A percentile compares a stretch with the other conserved stretches of the same genome.
Evolutionary conservation across 2,113 vertebrate species (phyloP).

Genomic region (Uria aalge): DNA sequence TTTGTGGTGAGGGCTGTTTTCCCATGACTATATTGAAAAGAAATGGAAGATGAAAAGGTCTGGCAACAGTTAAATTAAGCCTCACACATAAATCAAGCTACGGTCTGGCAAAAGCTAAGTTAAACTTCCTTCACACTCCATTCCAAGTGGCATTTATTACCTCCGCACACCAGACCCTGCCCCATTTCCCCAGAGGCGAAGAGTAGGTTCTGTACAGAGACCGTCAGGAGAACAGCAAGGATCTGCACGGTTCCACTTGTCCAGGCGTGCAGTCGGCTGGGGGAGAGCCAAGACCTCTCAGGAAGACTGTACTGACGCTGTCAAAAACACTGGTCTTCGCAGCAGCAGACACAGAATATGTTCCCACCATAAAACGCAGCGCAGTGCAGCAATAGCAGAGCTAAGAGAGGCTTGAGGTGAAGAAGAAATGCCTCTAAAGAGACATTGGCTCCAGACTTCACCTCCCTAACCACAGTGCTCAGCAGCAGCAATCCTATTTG

Average conservation of each 20-base stretch:
- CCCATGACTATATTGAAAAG: neutral
- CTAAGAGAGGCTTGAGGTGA: neutral
- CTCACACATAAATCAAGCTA: neutral
- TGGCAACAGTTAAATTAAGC: neutral
- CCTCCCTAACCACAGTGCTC: too few relatives aligned
- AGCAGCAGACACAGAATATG: neutral
- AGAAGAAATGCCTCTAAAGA: neutral
- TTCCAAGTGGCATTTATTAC: neutral
- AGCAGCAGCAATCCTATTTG: neutral
- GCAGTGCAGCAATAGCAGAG: neutral
- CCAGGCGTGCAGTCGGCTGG: fast-evolving
- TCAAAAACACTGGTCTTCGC: neutral
- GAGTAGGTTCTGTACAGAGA: neutral
- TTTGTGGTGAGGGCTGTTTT: neutral
- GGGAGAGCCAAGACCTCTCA: neutral
- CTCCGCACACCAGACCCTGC: neutral
- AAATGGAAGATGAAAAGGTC: neutral
- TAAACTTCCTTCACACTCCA: fast-evolving
- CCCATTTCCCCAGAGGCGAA: neutral
- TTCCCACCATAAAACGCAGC: neutral
- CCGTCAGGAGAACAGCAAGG: neutral
- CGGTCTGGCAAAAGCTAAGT: neutral
- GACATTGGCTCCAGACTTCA: neutral
- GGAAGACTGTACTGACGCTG: fast-evolving
- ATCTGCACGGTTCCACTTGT: neutral